Evolutionary conservation across 2,888 invertebrate genomes (phyloP), one percentile per base, ranked within the genome.

Genomic region (Pyrocoelia pectoralis): DNA sequence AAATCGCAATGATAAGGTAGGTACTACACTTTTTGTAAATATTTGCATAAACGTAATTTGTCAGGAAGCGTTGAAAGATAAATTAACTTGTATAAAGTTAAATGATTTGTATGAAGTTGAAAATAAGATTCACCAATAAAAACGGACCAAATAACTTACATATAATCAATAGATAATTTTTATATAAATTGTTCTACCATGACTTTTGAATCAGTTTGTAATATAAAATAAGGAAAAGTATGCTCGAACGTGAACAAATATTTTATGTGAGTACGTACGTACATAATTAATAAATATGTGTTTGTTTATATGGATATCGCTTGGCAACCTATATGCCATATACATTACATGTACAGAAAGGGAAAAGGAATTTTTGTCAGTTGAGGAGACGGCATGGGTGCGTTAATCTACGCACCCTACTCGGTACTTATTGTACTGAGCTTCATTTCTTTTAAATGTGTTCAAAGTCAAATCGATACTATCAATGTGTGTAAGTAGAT

Each of bases 401-500:
- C 12, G 19, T 41, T 41, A 41, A 8, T 14, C 46, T 56, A 46
- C 2, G 19, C 10, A n/a, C 46, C 48, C 10, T 54, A 43, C 19
- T 50, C 57, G 28, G 41, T 63, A 15, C 57, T 57, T 18, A 19
- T 63, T 48, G 54, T 63, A 49, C 15, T 24, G 3, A 24, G 40
- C 14, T 38, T 38, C 4, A 19, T 52, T 13, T 24, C 24, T 38
- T 13, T 53, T 10, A 56, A 14, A 17, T 9, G 48, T 54, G 63
- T 50, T 12, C 24, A 65, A 5, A 55, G 70, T n/a, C 90, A 90
- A 81, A 89, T 89, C 0, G 90, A 90, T 79, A 90, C 89, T 77
- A 88, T 90, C 65, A 89, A 89, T 77, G 87, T 90, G 74, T 84
- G 90, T 90, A 85, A 88, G 90, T 89, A 77, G 54, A 54, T 33